Conservation (phyloP, 53 echinoderm and acorn worm genomes). For the Holothuria scabra region DNA sequence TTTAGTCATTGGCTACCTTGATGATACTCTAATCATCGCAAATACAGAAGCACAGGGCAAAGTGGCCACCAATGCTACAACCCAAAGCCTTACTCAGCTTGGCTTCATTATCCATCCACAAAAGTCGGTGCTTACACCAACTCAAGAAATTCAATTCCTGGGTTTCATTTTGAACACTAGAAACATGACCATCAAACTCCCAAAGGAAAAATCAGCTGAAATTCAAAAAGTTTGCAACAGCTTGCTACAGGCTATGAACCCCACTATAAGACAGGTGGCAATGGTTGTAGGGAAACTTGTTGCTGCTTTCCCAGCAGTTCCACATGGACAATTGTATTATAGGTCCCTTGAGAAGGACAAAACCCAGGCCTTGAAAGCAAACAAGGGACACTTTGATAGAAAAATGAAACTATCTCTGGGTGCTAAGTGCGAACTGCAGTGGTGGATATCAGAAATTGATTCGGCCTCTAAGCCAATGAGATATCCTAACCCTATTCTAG, state of each 20-base stretch:
- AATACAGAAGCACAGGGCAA: neutral
- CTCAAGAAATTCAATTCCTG: slow-evolving; percentile 12
- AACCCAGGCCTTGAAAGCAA: too few species aligned
- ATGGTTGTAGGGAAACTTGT: slow-evolving; percentile 19
- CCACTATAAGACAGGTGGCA: slow-evolving; percentile 14
- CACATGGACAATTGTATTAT: slow-evolving; percentile 18
- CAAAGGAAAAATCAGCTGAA: neutral
- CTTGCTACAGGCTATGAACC: neutral
- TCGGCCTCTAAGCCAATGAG: too few species aligned
- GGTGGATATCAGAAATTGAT: too few species aligned
- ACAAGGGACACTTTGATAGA: too few species aligned
- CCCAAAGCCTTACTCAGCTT: slow-evolving; percentile 12
- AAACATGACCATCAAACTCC: slow-evolving; percentile 10
- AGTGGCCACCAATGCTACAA: slow-evolving; percentile 3
- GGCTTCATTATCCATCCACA: slow-evolving; percentile 42
- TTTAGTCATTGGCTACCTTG: neutral
- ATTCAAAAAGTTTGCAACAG: neutral
- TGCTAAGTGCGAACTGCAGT: too few species aligned
- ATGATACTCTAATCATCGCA: slow-evolving; percentile 31
- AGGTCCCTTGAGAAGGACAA: too few species aligned
- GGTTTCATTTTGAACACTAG: slow-evolving; percentile 23
- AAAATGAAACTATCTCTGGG: too few species aligned
- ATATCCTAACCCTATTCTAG: too few species aligned
- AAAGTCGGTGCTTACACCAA: slow-evolving; percentile 18
- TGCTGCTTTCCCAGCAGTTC: slow-evolving; percentile 15